Conservation (phyloP, 2,888 invertebrate genomes). For the Dynastes hyllus region DNA sequence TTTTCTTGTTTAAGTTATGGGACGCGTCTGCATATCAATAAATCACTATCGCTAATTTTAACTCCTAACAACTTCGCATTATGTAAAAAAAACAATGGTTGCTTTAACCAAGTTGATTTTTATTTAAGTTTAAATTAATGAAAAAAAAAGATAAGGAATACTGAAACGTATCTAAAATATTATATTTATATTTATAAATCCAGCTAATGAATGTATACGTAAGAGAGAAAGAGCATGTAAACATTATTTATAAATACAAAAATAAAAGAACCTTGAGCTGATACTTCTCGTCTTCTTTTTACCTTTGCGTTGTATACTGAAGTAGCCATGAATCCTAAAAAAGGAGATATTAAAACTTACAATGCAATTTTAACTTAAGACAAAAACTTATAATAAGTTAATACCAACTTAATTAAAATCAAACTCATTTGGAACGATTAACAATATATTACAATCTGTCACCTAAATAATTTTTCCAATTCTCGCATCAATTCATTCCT, state of each 20-base stretch:
- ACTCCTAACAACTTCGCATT: slow-evolving; percentile 14
- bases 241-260: slow-evolving; percentile 20
- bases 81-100: slow-evolving; percentile 17
- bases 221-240: slow-evolving; percentile 18
- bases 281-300: slow-evolving; percentile 9
- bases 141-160: slow-evolving; percentile 34
- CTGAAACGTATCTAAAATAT: slow-evolving; percentile 1
- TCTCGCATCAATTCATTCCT: slow-evolving; percentile 37
- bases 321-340: slow-evolving; percentile 10
- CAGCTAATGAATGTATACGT: background rate
- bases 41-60: slow-evolving; percentile 44
- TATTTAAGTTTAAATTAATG: background rate
- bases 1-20: slow-evolving; percentile 13
- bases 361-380: background rate
- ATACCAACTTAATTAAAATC: background rate
- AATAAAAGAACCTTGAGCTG: slow-evolving; percentile 14
- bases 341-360: background rate
- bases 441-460: slow-evolving; percentile 19
- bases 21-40: slow-evolving; percentile 28
- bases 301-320: slow-evolving; percentile 1
- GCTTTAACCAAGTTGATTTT: background rate
- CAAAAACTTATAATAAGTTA: background rate
- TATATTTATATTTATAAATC: slow-evolving; percentile 34
- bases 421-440: slow-evolving; percentile 44
- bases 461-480: slow-evolving; percentile 24